Conservation (phyloP, 2,797 vertebrate species). For the Trematomus bernacchii region DNA sequence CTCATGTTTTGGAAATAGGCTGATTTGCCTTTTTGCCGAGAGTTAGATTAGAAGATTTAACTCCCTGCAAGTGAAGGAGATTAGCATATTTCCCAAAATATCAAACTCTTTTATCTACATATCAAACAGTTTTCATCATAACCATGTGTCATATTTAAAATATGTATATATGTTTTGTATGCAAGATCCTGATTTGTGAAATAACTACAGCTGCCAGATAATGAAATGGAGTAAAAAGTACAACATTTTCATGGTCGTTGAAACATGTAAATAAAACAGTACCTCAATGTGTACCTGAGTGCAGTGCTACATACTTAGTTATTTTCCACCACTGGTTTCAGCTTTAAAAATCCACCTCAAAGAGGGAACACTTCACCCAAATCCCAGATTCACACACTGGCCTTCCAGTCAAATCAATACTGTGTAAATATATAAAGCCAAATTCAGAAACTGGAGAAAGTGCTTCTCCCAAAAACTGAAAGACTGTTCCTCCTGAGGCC, state of each 20-base stretch:
- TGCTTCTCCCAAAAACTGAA: slow-evolving; percentile 18
- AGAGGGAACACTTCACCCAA: slow-evolving; percentile 9
- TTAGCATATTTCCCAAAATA: background rate
- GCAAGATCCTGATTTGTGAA: background rate
- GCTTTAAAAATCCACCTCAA: slow-evolving; percentile 16
- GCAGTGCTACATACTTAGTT: background rate
- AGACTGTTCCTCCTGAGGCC: slow-evolving; percentile 34
- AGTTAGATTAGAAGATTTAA: no score
- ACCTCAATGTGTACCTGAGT: background rate
- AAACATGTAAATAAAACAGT: background rate
- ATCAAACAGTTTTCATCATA: background rate
- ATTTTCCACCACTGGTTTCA: background rate
- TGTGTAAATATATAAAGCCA: slow-evolving; percentile 19
- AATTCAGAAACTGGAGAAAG: slow-evolving; percentile 32
- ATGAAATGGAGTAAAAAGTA: background rate
- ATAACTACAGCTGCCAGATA: background rate
- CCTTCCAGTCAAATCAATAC: slow-evolving; percentile 22
- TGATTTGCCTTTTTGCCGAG: no score
- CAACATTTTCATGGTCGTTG: background rate
- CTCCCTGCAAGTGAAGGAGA: background rate
- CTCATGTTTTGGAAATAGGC: background rate
- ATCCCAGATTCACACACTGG: background rate
- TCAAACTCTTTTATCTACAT: background rate
- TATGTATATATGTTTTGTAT: background rate
- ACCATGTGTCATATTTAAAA: background rate